Percentiles rank a stretch among this genome's conserved stretches.
Evolutionary conservation across 92 coral and sea anemone species (phyloP).

Genomic region (Heliopora coerulea): DNA sequence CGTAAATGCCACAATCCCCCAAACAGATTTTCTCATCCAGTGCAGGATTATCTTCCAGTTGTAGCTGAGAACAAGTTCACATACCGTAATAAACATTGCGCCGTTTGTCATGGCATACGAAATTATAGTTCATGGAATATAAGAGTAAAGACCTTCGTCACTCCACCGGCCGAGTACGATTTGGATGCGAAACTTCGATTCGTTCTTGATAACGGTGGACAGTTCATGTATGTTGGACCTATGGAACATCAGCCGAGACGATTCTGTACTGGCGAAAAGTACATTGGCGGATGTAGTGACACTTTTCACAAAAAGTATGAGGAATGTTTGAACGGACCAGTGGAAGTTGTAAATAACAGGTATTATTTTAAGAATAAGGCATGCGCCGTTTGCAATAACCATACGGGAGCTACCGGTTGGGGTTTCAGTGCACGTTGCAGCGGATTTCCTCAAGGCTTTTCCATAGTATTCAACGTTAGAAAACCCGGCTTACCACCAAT

Average conservation of each 20-base stretch:
- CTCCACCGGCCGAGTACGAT: background rate
- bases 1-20: slow-evolving; percentile 14
- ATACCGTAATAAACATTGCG: slow-evolving; percentile 14
- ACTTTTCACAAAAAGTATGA: background rate
- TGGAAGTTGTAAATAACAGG: background rate
- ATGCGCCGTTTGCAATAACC: slow-evolving; percentile 9
- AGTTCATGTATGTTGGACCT: background rate
- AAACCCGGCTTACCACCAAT: background rate
- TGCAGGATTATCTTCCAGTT: slow-evolving; percentile 11
- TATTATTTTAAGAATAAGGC: slow-evolving; percentile 19
- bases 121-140: background rate
- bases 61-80: background rate
- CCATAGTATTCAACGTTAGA: background rate
- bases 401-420: background rate
- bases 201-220: background rate
- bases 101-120: slow-evolving; percentile 10
- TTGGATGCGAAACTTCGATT: background rate
- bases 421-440: background rate
- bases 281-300: background rate
- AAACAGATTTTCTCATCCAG: slow-evolving; percentile 3
- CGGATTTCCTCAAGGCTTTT: background rate
- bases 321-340: slow-evolving; percentile 9
- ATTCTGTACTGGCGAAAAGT: background rate
- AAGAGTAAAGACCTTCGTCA: background rate
- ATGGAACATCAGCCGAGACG: background rate